These are phyloP conservation scores for Podotricha telesiphe DNA, from an alignment of 2,888 invertebrate genomes.

Conservation along the genomic window DNA sequence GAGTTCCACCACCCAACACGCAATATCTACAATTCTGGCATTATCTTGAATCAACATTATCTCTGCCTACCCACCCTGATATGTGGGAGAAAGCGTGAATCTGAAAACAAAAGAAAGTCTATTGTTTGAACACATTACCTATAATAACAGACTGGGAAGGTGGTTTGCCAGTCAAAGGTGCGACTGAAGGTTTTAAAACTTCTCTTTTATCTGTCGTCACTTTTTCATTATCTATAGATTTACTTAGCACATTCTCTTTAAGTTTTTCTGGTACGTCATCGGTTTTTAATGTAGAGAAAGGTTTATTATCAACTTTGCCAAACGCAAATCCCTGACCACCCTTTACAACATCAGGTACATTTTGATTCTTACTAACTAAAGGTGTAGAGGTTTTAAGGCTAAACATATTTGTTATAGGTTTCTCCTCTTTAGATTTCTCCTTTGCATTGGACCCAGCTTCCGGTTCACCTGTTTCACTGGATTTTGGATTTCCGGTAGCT, in stretches of 20 bases:
- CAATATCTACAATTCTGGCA: no score
- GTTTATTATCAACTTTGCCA: conserved; percentile 53
- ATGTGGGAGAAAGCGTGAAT: no score
- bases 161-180: conserved; percentile 51
- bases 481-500: conserved; percentile 49
- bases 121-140: conserved; percentile 40
- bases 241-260: conserved; percentile 61
- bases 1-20: no score
- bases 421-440: conserved; percentile 52
- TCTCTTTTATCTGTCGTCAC: conserved; percentile 49
- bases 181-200: conserved; percentile 53
- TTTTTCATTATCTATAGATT: conserved; percentile 43
- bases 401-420: conserved; percentile 62
- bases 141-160: conserved; percentile 48
- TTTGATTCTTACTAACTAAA: conserved; percentile 49
- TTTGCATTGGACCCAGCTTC: conserved; percentile 50
- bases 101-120: background rate
- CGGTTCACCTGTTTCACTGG: conserved; percentile 70
- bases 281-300: conserved; percentile 47
- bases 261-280: conserved; percentile 54
- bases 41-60: no score
- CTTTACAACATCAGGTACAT: conserved; percentile 59
- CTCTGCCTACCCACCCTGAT: no score
- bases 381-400: conserved; percentile 55
- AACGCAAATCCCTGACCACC: conserved; percentile 48